phyloP scores from a whole-genome alignment of 2,113 vertebrate genomes.

The Gadus macrocephalus region DNA sequence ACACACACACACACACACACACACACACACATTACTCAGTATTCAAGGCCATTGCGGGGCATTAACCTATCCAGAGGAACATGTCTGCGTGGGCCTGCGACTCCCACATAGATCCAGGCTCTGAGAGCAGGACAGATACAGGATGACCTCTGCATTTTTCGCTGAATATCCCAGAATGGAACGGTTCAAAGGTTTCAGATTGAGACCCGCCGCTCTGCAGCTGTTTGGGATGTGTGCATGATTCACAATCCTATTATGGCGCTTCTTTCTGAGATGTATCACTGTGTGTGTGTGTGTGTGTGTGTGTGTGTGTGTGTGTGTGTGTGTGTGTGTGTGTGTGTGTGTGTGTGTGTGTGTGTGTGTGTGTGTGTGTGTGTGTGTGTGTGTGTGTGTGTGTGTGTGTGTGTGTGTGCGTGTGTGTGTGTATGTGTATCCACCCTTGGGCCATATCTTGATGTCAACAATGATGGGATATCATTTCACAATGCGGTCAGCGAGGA shows the following conservation, averaged over 20 bases:
- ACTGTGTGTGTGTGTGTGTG: conserved; percentile 1
- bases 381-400: conserved; percentile 17
- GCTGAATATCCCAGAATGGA: conserved; percentile 12
- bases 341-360: conserved; percentile 13
- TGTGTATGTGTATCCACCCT: conserved; percentile 16
- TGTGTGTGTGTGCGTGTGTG: conserved; percentile 7
- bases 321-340: conserved; percentile 17
- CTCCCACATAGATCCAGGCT: conserved; percentile 16
- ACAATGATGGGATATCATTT: conserved; percentile 34
- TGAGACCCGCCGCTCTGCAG: conserved; percentile 37
- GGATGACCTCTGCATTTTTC: conserved; percentile 23
- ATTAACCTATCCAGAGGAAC: conserved; percentile 10
- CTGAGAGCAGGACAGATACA: conserved; percentile 25
- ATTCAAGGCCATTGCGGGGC: conserved; percentile 39
- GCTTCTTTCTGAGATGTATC: not conserved
- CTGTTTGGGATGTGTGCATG: not conserved
- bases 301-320: conserved; percentile 13
- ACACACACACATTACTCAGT: conserved; percentile 25
- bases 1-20: conserved; percentile 4
- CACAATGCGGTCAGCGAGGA: conserved; percentile 28
- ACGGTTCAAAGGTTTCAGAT: conserved; percentile 43
- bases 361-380: conserved; percentile 13
- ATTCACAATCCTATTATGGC: conserved; percentile 38
- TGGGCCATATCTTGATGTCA: conserved; percentile 18
- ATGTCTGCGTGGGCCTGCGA: conserved; percentile 2